Percentiles rank a stretch among this genome's conserved stretches.
These are phyloP conservation scores for Taenaris catops DNA, from an alignment of 2,888 invertebrate genomes.

Conservation along the genomic window DNA sequence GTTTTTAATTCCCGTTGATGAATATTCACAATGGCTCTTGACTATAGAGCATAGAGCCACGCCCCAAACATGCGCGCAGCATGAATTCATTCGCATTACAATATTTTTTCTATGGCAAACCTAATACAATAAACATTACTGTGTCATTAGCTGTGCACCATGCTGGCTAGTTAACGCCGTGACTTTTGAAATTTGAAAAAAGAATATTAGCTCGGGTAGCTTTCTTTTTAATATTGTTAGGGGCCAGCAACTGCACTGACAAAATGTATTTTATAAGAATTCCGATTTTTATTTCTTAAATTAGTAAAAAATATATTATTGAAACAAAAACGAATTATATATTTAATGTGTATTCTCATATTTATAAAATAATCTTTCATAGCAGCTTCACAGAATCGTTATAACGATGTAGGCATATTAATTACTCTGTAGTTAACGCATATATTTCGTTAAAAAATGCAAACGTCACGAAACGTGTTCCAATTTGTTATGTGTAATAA, in stretches of 20 bases:
- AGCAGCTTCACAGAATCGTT: too few relatives aligned
- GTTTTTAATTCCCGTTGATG: conserved; percentile 57
- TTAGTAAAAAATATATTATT: too few relatives aligned
- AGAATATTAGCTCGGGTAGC: conserved; percentile 33
- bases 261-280: too few relatives aligned
- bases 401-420: too few relatives aligned
- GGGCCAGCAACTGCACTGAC: conserved; percentile 23
- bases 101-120: conserved; percentile 67
- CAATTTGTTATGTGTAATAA: too few relatives aligned
- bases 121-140: conserved; percentile 77
- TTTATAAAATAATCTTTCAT: too few relatives aligned
- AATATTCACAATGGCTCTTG: conserved; percentile 63
- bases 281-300: too few relatives aligned
- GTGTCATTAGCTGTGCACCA: conserved; percentile 69
- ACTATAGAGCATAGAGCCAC: conserved; percentile 51
- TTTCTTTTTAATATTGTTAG: conserved; percentile 35
- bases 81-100: conserved; percentile 69
- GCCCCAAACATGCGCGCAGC: conserved; percentile 75
- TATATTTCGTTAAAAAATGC: too few relatives aligned
- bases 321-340: too few relatives aligned
- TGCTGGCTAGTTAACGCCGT: conserved; percentile 61
- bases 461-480: too few relatives aligned
- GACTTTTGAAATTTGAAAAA: conserved; percentile 29
- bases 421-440: too few relatives aligned
- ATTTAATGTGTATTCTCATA: too few relatives aligned